Evolutionary conservation across 2,113 vertebrate species (phyloP).

Genomic region (Caloenas nicobarica): DNA sequence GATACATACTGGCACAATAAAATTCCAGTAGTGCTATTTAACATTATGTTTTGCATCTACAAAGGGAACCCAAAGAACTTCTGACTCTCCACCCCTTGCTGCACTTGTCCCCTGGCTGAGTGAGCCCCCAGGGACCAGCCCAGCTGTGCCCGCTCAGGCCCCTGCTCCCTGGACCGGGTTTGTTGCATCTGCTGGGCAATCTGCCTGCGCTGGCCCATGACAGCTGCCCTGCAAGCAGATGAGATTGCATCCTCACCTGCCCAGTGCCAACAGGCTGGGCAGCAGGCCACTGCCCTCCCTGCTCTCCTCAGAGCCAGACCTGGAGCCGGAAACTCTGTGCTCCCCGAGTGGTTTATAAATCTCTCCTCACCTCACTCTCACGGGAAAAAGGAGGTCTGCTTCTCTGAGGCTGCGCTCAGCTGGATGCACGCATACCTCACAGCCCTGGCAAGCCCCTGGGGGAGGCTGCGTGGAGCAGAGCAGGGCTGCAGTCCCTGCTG

Average conservation of each 20-base stretch:
- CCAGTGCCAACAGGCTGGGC: fast-evolving
- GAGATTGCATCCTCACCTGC: not conserved
- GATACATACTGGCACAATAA: not conserved
- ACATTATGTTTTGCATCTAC: not conserved
- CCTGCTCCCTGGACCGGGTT: not conserved
- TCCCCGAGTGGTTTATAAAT: not conserved
- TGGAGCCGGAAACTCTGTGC: not conserved
- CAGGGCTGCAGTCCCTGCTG: not conserved
- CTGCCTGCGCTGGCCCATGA: fast-evolving
- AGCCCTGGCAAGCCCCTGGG: fast-evolving
- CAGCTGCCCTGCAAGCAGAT: fast-evolving
- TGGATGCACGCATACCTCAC: not conserved
- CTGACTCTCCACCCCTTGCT: not conserved
- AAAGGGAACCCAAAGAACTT: not conserved
- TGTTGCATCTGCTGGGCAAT: not conserved
- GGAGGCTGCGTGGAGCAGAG: fast-evolving
- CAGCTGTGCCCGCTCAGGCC: not conserved
- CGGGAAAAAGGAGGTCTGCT: not conserved
- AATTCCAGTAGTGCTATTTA: not conserved
- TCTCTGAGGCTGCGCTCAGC: not conserved
- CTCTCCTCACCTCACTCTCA: not conserved
- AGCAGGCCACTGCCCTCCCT: not conserved
- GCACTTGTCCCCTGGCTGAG: not conserved
- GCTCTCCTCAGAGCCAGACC: not conserved
- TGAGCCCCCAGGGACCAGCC: not conserved